phyloP scores from a whole-genome alignment of 2,797 vertebrate species.

The Chanos chanos region DNA sequence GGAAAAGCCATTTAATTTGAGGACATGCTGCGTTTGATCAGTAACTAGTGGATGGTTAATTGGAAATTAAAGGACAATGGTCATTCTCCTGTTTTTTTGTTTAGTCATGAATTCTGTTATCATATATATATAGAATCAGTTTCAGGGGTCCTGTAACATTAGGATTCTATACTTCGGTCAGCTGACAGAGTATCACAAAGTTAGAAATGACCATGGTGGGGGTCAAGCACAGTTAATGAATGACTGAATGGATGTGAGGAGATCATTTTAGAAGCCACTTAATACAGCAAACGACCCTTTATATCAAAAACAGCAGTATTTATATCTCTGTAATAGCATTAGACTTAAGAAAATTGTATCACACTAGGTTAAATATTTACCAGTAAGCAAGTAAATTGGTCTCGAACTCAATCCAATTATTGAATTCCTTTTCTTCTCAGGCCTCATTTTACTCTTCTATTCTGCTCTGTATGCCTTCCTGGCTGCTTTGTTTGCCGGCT shows the following conservation, averaged over 20 bases:
- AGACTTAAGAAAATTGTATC: too few relatives aligned
- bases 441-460: slow-evolving; percentile 91
- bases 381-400: not conserved
- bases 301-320: too few relatives aligned
- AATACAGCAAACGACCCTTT: too few relatives aligned
- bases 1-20: slow-evolving; percentile 70
- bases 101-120: slow-evolving; percentile 2
- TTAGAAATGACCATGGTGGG: too few relatives aligned
- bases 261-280: too few relatives aligned
- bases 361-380: not conserved
- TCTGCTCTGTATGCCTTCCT: slow-evolving; percentile 87
- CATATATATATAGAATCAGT: not conserved
- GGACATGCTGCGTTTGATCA: slow-evolving; percentile 63
- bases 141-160: too few relatives aligned
- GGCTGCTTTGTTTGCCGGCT: slow-evolving; percentile 92
- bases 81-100: slow-evolving; percentile 37
- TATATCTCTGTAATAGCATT: too few relatives aligned
- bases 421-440: slow-evolving; percentile 58
- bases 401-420: not conserved
- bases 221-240: too few relatives aligned
- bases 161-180: too few relatives aligned
- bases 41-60: slow-evolving; percentile 63
- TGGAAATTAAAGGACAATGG: slow-evolving; percentile 54
- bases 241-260: not conserved
- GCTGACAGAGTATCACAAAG: too few relatives aligned